These are phyloP conservation scores for Limenitis camilla DNA, from an alignment of 2,888 invertebrate genomes.

Conservation along the genomic window DNA sequence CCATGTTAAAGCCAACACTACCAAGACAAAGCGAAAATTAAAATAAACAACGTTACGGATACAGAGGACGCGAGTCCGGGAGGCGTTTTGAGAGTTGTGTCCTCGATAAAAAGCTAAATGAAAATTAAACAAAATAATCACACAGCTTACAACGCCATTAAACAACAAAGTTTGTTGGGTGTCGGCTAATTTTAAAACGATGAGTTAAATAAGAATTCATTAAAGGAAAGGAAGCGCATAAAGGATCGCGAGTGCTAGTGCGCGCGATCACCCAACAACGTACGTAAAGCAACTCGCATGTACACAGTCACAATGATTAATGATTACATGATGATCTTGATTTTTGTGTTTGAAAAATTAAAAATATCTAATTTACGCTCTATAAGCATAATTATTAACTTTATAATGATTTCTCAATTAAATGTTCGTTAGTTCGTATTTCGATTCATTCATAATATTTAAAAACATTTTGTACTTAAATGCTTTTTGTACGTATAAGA, in stretches of 20 bases:
- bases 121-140: conserved; percentile 57
- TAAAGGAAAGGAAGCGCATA: conserved; percentile 32
- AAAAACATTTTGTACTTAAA: too few relatives aligned
- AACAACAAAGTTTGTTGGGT: conserved; percentile 70
- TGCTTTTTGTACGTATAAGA: too few relatives aligned
- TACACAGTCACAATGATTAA: conserved; percentile 35
- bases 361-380: too few relatives aligned
- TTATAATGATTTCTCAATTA: too few relatives aligned
- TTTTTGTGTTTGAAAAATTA: too few relatives aligned
- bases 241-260: conserved; percentile 49
- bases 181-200: conserved; percentile 40
- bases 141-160: conserved; percentile 68
- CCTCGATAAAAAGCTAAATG: conserved; percentile 55
- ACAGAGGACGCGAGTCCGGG: conserved; percentile 67
- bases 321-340: too few relatives aligned
- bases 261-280: conserved; percentile 67
- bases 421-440: too few relatives aligned
- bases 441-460: too few relatives aligned
- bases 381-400: too few relatives aligned
- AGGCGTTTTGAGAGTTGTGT: conserved; percentile 54
- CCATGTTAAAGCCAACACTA: conserved; percentile 71
- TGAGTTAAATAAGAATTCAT: conserved; percentile 19
- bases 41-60: conserved; percentile 70
- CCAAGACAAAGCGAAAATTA: conserved; percentile 71
- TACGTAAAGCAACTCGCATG: conserved; percentile 54